phyloP scores from a whole-genome alignment of 1,140 invertebrate species.

The Drosophila rhopaloa region DNA sequence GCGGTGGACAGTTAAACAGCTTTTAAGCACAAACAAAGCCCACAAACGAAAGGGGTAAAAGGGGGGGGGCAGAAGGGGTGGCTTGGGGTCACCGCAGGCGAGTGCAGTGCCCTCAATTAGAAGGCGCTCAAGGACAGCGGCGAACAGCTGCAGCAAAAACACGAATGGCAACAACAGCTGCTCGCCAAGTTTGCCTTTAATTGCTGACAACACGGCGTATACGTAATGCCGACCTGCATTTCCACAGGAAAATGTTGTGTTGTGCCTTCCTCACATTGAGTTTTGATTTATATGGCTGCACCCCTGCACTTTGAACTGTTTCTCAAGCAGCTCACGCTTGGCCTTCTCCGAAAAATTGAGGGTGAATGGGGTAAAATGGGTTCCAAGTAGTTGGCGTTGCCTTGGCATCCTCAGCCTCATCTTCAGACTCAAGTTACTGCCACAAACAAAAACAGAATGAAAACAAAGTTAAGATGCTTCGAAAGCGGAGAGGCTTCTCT shows the following conservation, averaged over 20 bases:
- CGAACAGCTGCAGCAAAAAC: constrained; percentile 55
- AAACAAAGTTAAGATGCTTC: constrained; percentile 14
- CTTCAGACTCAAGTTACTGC: constrained; percentile 47
- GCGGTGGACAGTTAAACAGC: constrained; percentile 48
- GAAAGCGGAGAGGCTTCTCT: no score
- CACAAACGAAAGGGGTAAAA: constrained; percentile 16
- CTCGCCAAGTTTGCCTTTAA: constrained; percentile 60
- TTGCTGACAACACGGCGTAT: constrained; percentile 55
- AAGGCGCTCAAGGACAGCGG: constrained; percentile 70
- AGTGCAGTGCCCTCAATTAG: constrained; percentile 79
- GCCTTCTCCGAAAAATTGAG: constrained; percentile 40
- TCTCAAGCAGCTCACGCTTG: constrained; percentile 57
- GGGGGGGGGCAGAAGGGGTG: constrained; percentile 13
- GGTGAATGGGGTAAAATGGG: constrained; percentile 3
- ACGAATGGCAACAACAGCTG: constrained; percentile 55
- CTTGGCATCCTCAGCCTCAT: constrained; percentile 37
- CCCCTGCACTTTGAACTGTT: constrained; percentile 52
- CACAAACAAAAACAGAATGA: constrained; percentile 42
- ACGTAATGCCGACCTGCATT: constrained; percentile 45
- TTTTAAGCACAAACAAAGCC: constrained; percentile 50
- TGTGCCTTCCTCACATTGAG: constrained; percentile 18
- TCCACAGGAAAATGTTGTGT: constrained; percentile 23
- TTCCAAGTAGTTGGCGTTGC: constrained; percentile 41
- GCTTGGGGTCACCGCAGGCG: constrained; percentile 62
- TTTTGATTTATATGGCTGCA: constrained; percentile 52